Conservation (phyloP, 2,797 vertebrate genomes). For the Tarsius wallacei region DNA sequence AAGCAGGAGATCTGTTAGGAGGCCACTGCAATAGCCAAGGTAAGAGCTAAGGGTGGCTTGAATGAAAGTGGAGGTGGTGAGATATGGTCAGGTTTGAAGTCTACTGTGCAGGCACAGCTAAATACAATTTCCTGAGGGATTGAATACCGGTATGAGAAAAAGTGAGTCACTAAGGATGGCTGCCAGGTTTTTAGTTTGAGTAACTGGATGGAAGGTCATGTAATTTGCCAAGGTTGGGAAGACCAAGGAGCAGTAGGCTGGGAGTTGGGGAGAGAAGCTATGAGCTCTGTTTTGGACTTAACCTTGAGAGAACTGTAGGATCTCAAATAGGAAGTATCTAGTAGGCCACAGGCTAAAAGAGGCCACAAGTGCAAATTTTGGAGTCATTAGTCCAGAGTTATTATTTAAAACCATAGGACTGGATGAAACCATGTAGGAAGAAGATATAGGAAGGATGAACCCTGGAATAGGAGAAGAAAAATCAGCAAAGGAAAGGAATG, state of each 20-base stretch:
- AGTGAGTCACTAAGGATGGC: not conserved
- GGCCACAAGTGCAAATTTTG: not conserved
- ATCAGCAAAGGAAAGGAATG: not conserved
- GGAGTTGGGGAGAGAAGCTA: not conserved
- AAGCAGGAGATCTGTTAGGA: not conserved
- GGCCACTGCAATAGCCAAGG: not conserved
- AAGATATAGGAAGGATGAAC: not conserved
- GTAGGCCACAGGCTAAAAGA: not conserved
- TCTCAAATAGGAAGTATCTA: not conserved
- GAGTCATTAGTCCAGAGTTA: not conserved
- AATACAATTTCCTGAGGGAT: not conserved
- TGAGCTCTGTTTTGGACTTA: constrained; percentile 11
- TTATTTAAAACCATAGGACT: constrained; percentile 30
- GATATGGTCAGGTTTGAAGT: not conserved
- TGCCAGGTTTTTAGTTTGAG: not conserved
- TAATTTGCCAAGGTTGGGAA: not conserved
- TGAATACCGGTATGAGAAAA: not conserved
- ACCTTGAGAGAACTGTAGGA: not conserved
- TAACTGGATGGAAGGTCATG: not conserved
- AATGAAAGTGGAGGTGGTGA: not conserved
- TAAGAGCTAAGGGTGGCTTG: not conserved
- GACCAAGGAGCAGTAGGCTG: not conserved
- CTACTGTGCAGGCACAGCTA: not conserved
- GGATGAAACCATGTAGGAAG: not conserved
- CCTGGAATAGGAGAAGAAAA: not conserved